Evolutionary conservation across 1,140 invertebrate species (phyloP).

Genomic region (Holcopasites calliopsidis): DNA sequence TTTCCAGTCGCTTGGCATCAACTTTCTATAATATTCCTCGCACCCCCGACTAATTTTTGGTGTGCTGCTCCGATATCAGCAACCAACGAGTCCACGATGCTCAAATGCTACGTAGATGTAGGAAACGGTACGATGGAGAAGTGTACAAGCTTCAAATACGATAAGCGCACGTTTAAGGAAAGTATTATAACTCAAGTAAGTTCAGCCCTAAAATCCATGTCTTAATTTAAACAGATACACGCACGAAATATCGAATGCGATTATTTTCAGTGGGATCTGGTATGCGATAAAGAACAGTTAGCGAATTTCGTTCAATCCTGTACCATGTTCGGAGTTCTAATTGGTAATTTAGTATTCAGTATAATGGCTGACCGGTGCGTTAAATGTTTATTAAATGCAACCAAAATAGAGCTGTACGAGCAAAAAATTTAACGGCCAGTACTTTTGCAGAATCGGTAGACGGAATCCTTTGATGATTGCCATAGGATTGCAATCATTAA

Average conservation of each 20-base stretch:
- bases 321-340: constrained; percentile 88
- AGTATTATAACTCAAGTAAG: constrained; percentile 85
- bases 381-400: constrained; percentile 7
- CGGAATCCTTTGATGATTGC: constrained; percentile 84
- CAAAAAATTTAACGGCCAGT: constrained; percentile 2
- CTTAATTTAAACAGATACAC: not conserved
- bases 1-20: constrained; percentile 86
- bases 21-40: constrained; percentile 84
- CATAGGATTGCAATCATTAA: constrained; percentile 83
- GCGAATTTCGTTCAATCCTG: constrained; percentile 86
- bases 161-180: constrained; percentile 83
- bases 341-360: constrained; percentile 87
- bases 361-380: constrained; percentile 86
- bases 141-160: constrained; percentile 83
- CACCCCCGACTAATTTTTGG: constrained; percentile 82
- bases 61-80: constrained; percentile 74
- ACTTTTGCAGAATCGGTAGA: constrained; percentile 83
- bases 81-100: constrained; percentile 56
- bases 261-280: constrained; percentile 84
- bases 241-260: not conserved
- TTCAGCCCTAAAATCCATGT: constrained; percentile 20
- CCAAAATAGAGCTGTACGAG: not conserved
- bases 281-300: constrained; percentile 83
- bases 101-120: constrained; percentile 62
- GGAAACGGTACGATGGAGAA: constrained; percentile 72